These are phyloP conservation scores for Brevimyrus niger DNA, from an alignment of 2,113 vertebrate genomes.

Conservation along the genomic window DNA sequence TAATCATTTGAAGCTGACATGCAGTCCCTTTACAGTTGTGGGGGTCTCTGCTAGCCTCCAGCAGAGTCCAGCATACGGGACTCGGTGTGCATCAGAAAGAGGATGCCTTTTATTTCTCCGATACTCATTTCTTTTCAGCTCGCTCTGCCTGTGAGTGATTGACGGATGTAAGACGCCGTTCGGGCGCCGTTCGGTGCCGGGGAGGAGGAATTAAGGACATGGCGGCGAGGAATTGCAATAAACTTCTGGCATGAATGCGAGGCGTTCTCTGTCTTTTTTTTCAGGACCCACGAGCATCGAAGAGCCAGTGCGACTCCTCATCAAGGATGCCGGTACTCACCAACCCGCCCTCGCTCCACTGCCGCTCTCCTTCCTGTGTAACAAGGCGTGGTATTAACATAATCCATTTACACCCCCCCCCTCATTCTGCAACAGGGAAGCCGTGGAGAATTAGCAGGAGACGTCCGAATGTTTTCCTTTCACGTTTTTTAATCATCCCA, in stretches of 20 bases:
- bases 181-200: not conserved
- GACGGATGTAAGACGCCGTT: not conserved
- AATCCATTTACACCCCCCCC: not conserved
- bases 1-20: not conserved
- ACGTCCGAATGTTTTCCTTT: not conserved
- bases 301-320: constrained; percentile 76
- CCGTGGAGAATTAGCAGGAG: not conserved
- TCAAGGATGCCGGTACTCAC: constrained; percentile 91
- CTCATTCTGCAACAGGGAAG: not conserved
- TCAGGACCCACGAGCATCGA: constrained; percentile 76
- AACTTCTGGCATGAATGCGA: not conserved
- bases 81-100: not conserved
- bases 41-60: not conserved
- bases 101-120: not conserved
- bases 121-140: not conserved
- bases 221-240: not conserved
- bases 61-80: not conserved
- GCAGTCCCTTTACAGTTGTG: not conserved
- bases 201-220: not conserved
- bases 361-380: not conserved
- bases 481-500: not conserved
- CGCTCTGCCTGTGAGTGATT: not conserved
- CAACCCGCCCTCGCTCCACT: not conserved
- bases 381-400: not conserved
- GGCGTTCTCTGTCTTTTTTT: constrained; percentile 1